Evolutionary conservation across 2,888 invertebrate species (phyloP).

Genomic region (Octonoba sinensis): DNA sequence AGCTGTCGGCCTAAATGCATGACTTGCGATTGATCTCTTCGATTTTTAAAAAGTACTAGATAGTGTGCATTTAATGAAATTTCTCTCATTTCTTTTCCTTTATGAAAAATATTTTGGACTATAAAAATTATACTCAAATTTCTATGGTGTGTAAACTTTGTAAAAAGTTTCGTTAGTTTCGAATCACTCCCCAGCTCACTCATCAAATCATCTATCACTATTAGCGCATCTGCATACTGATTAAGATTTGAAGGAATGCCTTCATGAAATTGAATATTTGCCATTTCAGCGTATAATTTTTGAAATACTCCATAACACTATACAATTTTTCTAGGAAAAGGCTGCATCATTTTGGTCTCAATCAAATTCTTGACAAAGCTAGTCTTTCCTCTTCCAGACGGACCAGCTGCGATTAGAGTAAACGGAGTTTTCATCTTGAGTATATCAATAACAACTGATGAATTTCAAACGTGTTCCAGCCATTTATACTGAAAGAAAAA

Average conservation of each 20-base stretch:
- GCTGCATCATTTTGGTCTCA: neutral
- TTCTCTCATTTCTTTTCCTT: no score
- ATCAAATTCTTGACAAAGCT: neutral
- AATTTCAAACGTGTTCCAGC: no score
- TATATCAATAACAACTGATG: neutral
- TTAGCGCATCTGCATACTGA: no score
- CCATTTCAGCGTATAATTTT: no score
- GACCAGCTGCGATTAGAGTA: neutral
- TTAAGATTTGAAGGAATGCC: no score
- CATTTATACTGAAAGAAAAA: no score
- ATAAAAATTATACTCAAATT: no score
- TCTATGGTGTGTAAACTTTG: conserved; percentile 37
- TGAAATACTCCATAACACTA: conserved; percentile 15
- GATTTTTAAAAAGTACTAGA: conserved; percentile 25
- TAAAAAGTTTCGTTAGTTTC: conserved; percentile 12
- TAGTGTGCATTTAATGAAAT: no score
- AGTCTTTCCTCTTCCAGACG: neutral
- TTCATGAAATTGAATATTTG: no score
- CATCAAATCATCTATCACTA: no score
- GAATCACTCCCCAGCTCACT: neutral
- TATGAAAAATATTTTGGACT: no score
- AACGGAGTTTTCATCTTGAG: neutral
- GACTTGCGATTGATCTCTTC: conserved; percentile 23
- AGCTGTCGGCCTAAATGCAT: conserved; percentile 21
- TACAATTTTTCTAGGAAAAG: neutral